Percentiles rank a stretch among this genome's conserved stretches.
Evolutionary conservation across 2,113 vertebrate genomes (phyloP).

Genomic region (Patagioenas fasciata): DNA sequence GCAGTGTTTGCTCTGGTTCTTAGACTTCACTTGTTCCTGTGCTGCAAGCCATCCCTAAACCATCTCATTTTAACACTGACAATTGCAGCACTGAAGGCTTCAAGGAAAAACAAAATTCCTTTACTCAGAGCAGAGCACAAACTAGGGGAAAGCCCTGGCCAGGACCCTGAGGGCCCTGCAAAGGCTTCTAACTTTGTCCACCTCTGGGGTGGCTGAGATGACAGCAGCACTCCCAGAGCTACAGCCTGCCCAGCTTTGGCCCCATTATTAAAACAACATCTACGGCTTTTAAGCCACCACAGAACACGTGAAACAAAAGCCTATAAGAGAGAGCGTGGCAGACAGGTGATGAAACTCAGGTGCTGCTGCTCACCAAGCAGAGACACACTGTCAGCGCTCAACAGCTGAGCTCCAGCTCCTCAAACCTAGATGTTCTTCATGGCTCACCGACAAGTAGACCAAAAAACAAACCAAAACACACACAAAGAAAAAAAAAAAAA

Average conservation of each 20-base stretch:
- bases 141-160: fast-evolving
- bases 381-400: fast-evolving
- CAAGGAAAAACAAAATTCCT: neutral
- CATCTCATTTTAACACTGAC: neutral
- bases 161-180: fast-evolving
- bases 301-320: neutral
- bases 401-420: fast-evolving
- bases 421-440: fast-evolving
- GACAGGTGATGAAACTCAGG: neutral
- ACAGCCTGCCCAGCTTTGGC: neutral
- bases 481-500: no score
- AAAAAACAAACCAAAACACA: neutral
- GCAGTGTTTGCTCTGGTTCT: neutral
- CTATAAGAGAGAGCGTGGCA: fast-evolving
- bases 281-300: fast-evolving
- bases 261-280: fast-evolving
- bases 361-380: fast-evolving
- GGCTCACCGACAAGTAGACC: fast-evolving
- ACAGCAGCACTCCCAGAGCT: fast-evolving
- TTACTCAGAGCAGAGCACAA: fast-evolving
- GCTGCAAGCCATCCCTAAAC: neutral
- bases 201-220: fast-evolving
- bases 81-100: fast-evolving
- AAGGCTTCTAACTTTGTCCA: fast-evolving
- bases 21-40: neutral